Percentiles rank a stretch among this genome's conserved stretches.
Conservation (phyloP, 2,888 invertebrate species). For the Morpho deidamia region DNA sequence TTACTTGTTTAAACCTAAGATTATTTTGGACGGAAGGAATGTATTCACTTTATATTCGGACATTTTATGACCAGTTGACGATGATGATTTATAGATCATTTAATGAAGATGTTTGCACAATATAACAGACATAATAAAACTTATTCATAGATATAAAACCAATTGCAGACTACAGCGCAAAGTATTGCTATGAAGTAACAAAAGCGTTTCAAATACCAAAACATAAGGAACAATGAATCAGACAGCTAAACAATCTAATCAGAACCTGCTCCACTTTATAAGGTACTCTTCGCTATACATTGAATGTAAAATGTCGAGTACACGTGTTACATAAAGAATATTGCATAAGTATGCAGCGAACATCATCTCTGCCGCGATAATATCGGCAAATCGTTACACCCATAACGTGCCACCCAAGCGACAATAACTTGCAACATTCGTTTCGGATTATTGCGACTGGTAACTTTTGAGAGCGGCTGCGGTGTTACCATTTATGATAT, state of each 20-base stretch:
- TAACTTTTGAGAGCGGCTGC: slow-evolving; percentile 21
- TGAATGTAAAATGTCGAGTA: slow-evolving; percentile 18
- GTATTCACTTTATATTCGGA: no score
- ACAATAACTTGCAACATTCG: slow-evolving; percentile 10
- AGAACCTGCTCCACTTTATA: slow-evolving; percentile 17
- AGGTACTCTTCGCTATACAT: slow-evolving; percentile 14
- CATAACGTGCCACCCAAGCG: slow-evolving; percentile 9
- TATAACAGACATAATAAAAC: no score
- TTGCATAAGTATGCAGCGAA: slow-evolving; percentile 24
- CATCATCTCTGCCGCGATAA: slow-evolving; percentile 17
- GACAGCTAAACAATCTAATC: slow-evolving; percentile 18
- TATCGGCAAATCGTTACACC: slow-evolving; percentile 8
- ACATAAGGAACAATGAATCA: slow-evolving; percentile 21
- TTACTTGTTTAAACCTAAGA: no score
- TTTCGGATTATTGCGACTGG: slow-evolving; percentile 24
- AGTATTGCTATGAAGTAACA: neutral
- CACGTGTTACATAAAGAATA: slow-evolving; percentile 17
- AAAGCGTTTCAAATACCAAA: slow-evolving; percentile 2
- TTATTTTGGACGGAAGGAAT: no score
- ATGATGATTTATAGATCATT: no score
- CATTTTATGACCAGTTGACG: no score
- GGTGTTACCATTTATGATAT: slow-evolving; percentile 17
- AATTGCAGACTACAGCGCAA: no score
- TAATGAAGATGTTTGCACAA: no score
- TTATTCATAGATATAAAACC: no score